Percentiles rank a stretch among this genome's conserved stretches.
Evolutionary conservation across 2,113 vertebrate genomes (phyloP).

Genomic region (Brachyhypopomus gauderio): DNA sequence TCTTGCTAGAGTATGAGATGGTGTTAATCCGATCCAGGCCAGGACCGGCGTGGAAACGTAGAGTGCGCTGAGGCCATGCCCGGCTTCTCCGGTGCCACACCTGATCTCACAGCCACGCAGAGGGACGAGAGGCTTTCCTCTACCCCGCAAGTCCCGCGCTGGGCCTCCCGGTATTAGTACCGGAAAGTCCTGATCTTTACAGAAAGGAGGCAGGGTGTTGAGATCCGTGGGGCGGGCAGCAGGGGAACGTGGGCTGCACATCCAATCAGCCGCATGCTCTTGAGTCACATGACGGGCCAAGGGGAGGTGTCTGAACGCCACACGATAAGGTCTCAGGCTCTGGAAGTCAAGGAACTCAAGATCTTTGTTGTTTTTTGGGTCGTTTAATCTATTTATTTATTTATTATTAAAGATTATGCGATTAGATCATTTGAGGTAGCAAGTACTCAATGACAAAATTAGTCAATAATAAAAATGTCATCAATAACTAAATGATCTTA

Average conservation of each 20-base stretch:
- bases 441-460: constrained; percentile 14
- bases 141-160: constrained; percentile 16
- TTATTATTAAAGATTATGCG: not conserved
- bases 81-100: constrained; percentile 13
- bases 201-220: constrained; percentile 20
- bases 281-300: constrained; percentile 17
- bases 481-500: not conserved
- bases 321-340: not conserved
- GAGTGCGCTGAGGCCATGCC: constrained; percentile 6
- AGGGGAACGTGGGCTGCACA: constrained; percentile 29
- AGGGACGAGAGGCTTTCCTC: constrained; percentile 32
- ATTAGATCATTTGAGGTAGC: not conserved
- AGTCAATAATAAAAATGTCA: not conserved
- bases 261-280: constrained; percentile 6
- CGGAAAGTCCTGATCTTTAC: constrained; percentile 54
- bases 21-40: constrained; percentile 38
- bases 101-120: constrained; percentile 19
- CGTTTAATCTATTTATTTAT: not conserved
- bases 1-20: constrained; percentile 31
- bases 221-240: constrained; percentile 32
- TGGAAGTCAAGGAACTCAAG: not conserved
- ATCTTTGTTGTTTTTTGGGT: constrained; percentile 4
- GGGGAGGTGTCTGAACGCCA: constrained; percentile 11
- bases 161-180: constrained; percentile 50
- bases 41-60: constrained; percentile 8